phyloP scores from a whole-genome alignment of 1,140 invertebrate genomes.

The Leptinotarsa texana region DNA sequence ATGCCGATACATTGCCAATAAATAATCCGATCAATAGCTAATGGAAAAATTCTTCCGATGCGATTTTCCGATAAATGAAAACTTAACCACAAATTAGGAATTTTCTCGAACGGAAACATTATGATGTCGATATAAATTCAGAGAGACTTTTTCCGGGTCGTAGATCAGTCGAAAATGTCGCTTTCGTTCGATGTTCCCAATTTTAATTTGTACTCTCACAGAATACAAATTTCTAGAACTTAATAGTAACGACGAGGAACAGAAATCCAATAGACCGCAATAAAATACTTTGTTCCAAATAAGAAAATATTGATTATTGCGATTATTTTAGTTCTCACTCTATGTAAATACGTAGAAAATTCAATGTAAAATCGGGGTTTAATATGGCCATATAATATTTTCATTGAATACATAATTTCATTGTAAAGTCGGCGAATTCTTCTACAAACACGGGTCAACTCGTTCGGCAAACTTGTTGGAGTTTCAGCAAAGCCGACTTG shows the following conservation, averaged over 20 bases:
- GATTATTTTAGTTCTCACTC: too few relatives aligned
- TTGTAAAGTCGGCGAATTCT: background rate
- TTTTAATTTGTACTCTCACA: background rate
- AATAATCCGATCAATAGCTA: background rate
- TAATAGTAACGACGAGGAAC: background rate
- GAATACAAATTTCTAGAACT: background rate
- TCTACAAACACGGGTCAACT: background rate
- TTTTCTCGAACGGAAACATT: background rate
- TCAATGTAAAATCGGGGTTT: too few relatives aligned
- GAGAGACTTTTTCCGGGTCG: background rate
- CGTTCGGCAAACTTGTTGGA: background rate
- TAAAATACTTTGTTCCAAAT: background rate
- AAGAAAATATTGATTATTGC: too few relatives aligned
- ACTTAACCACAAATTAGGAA: background rate
- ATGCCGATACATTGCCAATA: too few relatives aligned
- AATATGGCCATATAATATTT: too few relatives aligned
- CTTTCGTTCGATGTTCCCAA: background rate
- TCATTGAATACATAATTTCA: too few relatives aligned
- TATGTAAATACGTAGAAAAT: too few relatives aligned
- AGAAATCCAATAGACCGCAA: conserved; percentile 2
- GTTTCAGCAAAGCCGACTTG: background rate
- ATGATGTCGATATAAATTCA: conserved; percentile 6
- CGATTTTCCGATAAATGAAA: background rate
- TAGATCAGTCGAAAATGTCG: background rate
- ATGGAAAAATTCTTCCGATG: background rate